phyloP scores from a whole-genome alignment of 2,888 invertebrate species.

The Clusia tigrina region DNA sequence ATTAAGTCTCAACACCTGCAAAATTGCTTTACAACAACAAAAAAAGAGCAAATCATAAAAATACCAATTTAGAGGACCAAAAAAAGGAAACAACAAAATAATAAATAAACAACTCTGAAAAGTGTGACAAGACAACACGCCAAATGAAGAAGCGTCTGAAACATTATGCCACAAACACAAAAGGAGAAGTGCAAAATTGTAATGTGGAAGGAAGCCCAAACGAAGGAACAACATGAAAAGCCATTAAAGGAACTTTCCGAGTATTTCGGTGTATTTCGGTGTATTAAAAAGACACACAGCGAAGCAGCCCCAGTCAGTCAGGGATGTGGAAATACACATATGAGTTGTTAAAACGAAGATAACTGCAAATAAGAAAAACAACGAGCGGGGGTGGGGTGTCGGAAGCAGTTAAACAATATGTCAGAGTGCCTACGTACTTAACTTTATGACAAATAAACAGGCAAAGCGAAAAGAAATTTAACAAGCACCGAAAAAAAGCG shows the following conservation, averaged over 20 bases:
- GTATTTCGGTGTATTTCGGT: too few relatives aligned
- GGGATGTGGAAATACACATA: not conserved
- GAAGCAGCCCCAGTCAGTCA: not conserved
- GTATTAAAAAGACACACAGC: conserved; percentile 6
- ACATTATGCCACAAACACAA: too few relatives aligned
- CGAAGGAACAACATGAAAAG: not conserved
- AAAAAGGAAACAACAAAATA: too few relatives aligned
- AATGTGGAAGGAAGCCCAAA: conserved; percentile 2
- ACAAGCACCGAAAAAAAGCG: conserved; percentile 2
- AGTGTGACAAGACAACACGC: too few relatives aligned
- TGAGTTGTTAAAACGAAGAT: conserved; percentile 22
- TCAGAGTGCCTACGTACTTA: conserved; percentile 52
- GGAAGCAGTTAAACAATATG: conserved; percentile 46
- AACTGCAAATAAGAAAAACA: conserved; percentile 20
- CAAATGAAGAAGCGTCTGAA: too few relatives aligned
- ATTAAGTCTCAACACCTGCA: too few relatives aligned
- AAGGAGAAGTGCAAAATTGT: conserved; percentile 12
- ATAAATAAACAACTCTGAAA: too few relatives aligned
- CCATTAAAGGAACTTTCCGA: conserved; percentile 10
- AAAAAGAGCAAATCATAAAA: too few relatives aligned
- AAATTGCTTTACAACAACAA: too few relatives aligned
- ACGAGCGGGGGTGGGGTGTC: not conserved
- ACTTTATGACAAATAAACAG: conserved; percentile 52
- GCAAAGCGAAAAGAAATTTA: conserved; percentile 21
- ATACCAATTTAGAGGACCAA: too few relatives aligned